These are phyloP conservation scores for Lasioglossum pauxillum DNA, from an alignment of 2,888 invertebrate species.

Conservation along the genomic window DNA sequence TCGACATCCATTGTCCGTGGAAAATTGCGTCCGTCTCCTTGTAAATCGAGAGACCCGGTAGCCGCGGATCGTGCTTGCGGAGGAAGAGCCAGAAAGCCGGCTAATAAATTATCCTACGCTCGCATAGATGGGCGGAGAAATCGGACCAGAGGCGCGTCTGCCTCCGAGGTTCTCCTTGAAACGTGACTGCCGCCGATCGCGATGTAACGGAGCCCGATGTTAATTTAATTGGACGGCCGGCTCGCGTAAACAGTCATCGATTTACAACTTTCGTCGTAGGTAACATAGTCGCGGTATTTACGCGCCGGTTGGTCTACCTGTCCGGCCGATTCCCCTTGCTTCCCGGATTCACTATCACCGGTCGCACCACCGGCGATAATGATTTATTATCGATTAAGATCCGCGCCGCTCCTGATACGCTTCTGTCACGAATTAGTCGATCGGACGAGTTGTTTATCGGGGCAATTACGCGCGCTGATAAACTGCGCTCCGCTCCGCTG, in stretches of 20 bases:
- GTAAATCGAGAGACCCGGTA: neutral
- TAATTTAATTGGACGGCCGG: conserved; percentile 71
- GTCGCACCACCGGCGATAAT: conserved; percentile 18
- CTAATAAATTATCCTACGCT: conserved; percentile 72
- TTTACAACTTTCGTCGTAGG: conserved; percentile 55
- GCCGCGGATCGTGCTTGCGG: conserved; percentile 16
- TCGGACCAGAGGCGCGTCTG: conserved; percentile 61
- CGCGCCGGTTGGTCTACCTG: neutral
- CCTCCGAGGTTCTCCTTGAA: conserved; percentile 56
- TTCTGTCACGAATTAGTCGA: conserved; percentile 40
- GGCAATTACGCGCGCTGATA: conserved; percentile 39
- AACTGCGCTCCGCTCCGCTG: conserved; percentile 7
- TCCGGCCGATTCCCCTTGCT: neutral
- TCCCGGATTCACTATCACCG: conserved; percentile 2
- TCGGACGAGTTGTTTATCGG: conserved; percentile 39
- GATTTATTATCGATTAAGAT: conserved; percentile 47
- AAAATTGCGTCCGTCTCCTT: conserved; percentile 11
- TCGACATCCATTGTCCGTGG: neutral
- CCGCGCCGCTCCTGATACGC: conserved; percentile 14
- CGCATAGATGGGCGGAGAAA: conserved; percentile 56
- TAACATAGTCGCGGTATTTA: conserved; percentile 25
- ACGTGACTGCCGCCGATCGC: conserved; percentile 56
- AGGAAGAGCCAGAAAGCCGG: conserved; percentile 48
- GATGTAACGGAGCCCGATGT: conserved; percentile 56
- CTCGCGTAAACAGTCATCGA: conserved; percentile 63